These are phyloP conservation scores for Coremacera marginata DNA, from an alignment of 2,888 invertebrate genomes.

Conservation along the genomic window DNA sequence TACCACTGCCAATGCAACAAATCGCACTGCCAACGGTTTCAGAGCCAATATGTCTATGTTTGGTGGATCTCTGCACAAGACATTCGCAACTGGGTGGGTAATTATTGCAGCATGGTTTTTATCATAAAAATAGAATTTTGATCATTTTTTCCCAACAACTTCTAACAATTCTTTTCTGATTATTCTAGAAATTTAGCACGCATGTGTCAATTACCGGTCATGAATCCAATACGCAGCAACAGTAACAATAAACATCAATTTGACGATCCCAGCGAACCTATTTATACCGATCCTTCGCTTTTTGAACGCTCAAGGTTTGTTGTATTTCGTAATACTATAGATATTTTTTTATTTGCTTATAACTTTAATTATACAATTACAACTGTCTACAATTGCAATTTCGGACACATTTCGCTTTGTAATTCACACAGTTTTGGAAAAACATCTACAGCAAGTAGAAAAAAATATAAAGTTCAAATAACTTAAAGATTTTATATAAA, in stretches of 20 bases:
- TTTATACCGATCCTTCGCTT: slow-evolving; percentile 91
- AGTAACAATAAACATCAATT: slow-evolving; percentile 71
- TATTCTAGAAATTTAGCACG: slow-evolving; percentile 66
- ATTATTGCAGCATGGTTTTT: slow-evolving; percentile 43
- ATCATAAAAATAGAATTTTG: neutral
- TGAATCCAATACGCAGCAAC: slow-evolving; percentile 70
- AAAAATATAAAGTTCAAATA: no score
- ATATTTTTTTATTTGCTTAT: no score
- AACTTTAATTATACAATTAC: no score
- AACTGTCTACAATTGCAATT: no score
- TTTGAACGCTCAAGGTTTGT: slow-evolving; percentile 84
- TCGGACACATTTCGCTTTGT: no score
- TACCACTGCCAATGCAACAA: slow-evolving; percentile 54
- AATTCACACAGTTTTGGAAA: no score
- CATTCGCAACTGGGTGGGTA: slow-evolving; percentile 75
- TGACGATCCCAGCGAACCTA: slow-evolving; percentile 92
- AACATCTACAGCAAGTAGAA: no score
- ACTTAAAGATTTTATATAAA: no score
- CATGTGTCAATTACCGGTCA: slow-evolving; percentile 70
- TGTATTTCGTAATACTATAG: neutral
- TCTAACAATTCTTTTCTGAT: neutral
- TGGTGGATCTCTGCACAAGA: slow-evolving; percentile 78
- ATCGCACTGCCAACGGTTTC: slow-evolving; percentile 61
- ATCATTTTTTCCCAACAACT: neutral
- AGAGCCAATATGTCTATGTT: slow-evolving; percentile 73